A percentile compares a stretch with the other conserved stretches of the same genome.
These are phyloP conservation scores for Orcinus orca DNA, from an alignment of 2,113 vertebrate species.

Conservation along the genomic window DNA sequence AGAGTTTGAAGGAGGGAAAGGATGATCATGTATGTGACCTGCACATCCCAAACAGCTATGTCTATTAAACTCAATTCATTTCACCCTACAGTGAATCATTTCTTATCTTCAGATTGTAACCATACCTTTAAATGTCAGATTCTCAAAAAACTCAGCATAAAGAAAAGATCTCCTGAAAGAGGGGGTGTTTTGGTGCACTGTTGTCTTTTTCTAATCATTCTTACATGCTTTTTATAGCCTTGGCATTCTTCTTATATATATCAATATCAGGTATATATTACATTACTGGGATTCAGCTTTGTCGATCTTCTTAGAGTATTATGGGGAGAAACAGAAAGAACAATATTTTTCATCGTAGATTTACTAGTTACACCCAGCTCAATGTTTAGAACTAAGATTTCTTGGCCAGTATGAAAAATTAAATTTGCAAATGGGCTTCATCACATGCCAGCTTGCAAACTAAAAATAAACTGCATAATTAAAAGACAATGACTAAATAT, in stretches of 20 bases:
- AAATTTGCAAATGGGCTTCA: neutral
- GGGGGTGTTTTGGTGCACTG: neutral
- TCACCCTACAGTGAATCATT: neutral
- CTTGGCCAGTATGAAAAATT: neutral
- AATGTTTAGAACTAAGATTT: conserved; percentile 12
- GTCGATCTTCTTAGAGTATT: neutral
- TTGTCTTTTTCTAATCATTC: neutral
- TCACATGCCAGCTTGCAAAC: neutral
- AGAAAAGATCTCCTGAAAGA: neutral
- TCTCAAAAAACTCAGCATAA: neutral
- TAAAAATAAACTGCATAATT: conserved; percentile 13
- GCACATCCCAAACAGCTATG: neutral
- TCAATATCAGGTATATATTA: neutral
- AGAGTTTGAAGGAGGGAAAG: neutral
- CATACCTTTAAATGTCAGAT: conserved; percentile 34
- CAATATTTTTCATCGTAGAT: neutral
- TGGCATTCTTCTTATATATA: neutral
- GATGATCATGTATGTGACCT: neutral
- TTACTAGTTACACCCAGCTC: neutral
- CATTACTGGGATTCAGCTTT: neutral
- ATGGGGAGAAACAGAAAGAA: neutral
- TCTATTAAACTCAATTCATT: neutral
- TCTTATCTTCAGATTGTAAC: neutral
- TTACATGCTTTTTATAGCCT: neutral
- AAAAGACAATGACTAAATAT: conserved; percentile 12